Percentiles rank a stretch among this genome's conserved stretches.
These are phyloP conservation scores for Chrysochloris asiatica DNA, from an alignment of 2,113 vertebrate genomes.

Conservation along the genomic window DNA sequence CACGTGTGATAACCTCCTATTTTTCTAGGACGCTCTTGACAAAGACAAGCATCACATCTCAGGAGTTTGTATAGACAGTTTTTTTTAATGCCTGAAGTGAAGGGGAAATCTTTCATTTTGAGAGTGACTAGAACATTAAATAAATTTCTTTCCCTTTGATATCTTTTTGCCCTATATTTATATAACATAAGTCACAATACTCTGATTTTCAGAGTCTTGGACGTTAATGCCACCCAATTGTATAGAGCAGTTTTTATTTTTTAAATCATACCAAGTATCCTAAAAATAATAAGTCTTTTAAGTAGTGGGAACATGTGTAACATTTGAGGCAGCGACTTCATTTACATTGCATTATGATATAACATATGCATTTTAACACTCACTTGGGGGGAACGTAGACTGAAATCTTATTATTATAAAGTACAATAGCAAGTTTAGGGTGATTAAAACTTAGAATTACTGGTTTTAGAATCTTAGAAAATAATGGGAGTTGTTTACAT, in stretches of 20 bases:
- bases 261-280: neutral
- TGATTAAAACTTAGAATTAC: neutral
- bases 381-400: neutral
- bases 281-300: constrained; percentile 33
- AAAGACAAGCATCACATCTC: neutral
- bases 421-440: neutral
- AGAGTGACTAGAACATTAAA: neutral
- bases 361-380: constrained; percentile 44
- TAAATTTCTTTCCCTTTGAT: neutral
- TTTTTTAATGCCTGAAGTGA: neutral
- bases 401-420: neutral
- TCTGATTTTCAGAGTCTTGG: neutral
- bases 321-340: constrained; percentile 14
- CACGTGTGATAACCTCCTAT: neutral
- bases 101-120: neutral
- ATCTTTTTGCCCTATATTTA: neutral
- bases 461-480: constrained; percentile 25
- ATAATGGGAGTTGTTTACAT: neutral
- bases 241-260: constrained; percentile 16
- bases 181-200: neutral
- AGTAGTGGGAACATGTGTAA: neutral
- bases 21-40: neutral
- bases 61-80: constrained; percentile 10
- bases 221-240: constrained; percentile 9
- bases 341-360: constrained; percentile 22